A percentile compares a stretch with the other conserved stretches of the same genome.
phyloP scores from a whole-genome alignment of 2,113 vertebrate genomes.

The Anguilla japonica region DNA sequence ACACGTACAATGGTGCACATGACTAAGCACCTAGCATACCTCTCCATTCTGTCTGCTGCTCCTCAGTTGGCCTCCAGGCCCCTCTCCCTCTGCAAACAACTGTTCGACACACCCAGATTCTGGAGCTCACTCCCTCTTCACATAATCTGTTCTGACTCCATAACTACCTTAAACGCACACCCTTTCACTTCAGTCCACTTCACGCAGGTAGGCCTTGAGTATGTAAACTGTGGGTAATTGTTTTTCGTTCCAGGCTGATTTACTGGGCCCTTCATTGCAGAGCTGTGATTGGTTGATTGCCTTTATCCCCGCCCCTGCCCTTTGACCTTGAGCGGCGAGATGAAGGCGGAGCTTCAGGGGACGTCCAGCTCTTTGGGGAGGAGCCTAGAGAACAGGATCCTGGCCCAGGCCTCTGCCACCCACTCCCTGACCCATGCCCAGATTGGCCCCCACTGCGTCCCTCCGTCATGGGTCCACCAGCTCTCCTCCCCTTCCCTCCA shows the following conservation, averaged over 20 bases:
- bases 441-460: not conserved
- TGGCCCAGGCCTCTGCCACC: conserved; percentile 41
- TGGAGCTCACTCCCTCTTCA: too few relatives aligned
- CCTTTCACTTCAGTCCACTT: too few relatives aligned
- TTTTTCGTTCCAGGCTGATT: not conserved
- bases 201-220: too few relatives aligned
- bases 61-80: too few relatives aligned
- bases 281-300: not conserved
- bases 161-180: too few relatives aligned
- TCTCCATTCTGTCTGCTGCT: too few relatives aligned
- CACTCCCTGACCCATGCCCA: not conserved
- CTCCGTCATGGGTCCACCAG: conserved; percentile 35
- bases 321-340: conserved; percentile 39
- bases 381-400: conserved; percentile 65
- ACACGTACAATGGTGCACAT: too few relatives aligned
- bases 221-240: too few relatives aligned
- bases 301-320: conserved; percentile 23
- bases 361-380: conserved; percentile 36
- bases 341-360: conserved; percentile 50
- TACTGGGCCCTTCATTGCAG: not conserved
- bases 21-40: too few relatives aligned
- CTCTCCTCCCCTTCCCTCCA: conserved; percentile 40
- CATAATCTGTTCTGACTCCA: too few relatives aligned
- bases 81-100: too few relatives aligned
- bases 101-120: too few relatives aligned